These are phyloP conservation scores for Cotesia congregata DNA, from an alignment of 2,888 invertebrate genomes.

Conservation along the genomic window DNA sequence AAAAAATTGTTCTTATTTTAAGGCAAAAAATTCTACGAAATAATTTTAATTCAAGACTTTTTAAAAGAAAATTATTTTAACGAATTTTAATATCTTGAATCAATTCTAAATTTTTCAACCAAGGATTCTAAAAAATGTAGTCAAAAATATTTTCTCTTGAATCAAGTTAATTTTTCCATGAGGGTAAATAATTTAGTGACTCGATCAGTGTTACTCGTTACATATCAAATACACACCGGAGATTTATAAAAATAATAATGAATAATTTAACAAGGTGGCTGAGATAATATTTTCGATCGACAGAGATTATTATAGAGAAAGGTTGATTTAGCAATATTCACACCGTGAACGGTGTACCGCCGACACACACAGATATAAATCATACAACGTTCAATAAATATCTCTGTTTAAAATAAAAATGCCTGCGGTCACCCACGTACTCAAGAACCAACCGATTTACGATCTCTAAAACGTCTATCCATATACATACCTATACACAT, in stretches of 20 bases:
- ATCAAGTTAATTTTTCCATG: too few species aligned
- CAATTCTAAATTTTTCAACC: too few species aligned
- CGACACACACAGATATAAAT: slow-evolving; percentile 34
- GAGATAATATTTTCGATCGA: slow-evolving; percentile 32
- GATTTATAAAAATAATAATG: background rate
- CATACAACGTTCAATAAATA: slow-evolving; percentile 34
- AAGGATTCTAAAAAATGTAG: too few species aligned
- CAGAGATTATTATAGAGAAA: slow-evolving; percentile 24
- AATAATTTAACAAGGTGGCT: slow-evolving; percentile 22
- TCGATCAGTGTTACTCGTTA: too few species aligned
- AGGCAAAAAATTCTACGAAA: too few species aligned
- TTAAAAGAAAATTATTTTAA: too few species aligned
- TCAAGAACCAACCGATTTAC: slow-evolving; percentile 27
- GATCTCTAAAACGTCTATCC: slow-evolving; percentile 20
- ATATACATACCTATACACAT: background rate
- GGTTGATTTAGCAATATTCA: slow-evolving; percentile 30
- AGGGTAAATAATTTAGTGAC: too few species aligned
- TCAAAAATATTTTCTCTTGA: too few species aligned
- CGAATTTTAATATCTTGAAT: too few species aligned
- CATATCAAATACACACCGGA: background rate
- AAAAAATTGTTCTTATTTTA: too few species aligned
- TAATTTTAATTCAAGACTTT: too few species aligned
- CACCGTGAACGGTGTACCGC: slow-evolving; percentile 11
- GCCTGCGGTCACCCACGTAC: slow-evolving; percentile 36
- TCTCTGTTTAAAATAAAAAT: slow-evolving; percentile 24